Percentiles rank a stretch among this genome's conserved stretches.
Evolutionary conservation across 2,888 invertebrate species (phyloP).

Genomic region (Drosophila lutescens): DNA sequence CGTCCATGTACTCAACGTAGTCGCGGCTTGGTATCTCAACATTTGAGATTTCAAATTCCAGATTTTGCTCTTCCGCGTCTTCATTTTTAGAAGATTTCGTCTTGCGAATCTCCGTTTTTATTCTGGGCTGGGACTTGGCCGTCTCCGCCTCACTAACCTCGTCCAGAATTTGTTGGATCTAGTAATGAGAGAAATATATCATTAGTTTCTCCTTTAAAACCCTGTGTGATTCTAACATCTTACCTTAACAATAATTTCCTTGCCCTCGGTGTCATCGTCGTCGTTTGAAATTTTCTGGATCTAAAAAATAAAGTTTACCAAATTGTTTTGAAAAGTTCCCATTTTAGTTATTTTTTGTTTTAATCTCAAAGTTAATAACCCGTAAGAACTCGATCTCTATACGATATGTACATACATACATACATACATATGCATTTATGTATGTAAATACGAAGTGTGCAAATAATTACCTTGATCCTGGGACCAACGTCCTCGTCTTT

Average conservation of each 20-base stretch:
- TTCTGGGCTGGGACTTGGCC: not conserved
- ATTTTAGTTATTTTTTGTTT: not conserved
- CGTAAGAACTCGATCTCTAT: too few relatives aligned
- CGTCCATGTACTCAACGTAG: slow-evolving; percentile 16
- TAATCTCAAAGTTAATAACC: too few relatives aligned
- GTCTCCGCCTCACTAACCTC: not conserved
- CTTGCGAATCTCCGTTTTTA: slow-evolving; percentile 7
- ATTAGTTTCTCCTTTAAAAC: accelerated
- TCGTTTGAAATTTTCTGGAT: slow-evolving; percentile 20
- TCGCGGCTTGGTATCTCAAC: not conserved
- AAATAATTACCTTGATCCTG: slow-evolving; percentile 8
- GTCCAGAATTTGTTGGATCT: slow-evolving; percentile 36
- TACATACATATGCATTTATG: too few relatives aligned
- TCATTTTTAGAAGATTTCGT: not conserved
- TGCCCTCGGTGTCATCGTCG: slow-evolving; percentile 21
- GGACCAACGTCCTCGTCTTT: not conserved
- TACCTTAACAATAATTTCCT: slow-evolving; percentile 42
- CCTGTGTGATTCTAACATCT: not conserved
- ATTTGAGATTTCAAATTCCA: slow-evolving; percentile 19
- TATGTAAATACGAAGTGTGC: not conserved
- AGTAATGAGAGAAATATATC: not conserved
- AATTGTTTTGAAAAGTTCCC: not conserved
- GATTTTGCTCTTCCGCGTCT: slow-evolving; percentile 5
- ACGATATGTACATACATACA: too few relatives aligned
- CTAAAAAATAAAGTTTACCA: not conserved